phyloP scores from a whole-genome alignment of 2,113 vertebrate genomes.

The Alces alces region DNA sequence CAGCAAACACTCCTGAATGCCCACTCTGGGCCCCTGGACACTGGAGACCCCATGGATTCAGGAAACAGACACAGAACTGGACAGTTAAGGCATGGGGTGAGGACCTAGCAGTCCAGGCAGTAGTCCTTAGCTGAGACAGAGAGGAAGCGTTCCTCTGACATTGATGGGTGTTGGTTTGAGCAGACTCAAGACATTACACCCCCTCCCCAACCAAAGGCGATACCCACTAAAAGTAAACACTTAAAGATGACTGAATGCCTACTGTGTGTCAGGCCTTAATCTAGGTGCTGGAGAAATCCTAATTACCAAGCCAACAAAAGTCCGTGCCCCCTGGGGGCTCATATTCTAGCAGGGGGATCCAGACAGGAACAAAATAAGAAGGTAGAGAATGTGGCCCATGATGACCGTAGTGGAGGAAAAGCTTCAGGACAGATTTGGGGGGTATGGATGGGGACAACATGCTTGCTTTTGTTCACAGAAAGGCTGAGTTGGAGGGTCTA shows the following conservation, averaged over 20 bases:
- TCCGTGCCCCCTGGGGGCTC: not conserved
- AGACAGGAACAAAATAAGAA: not conserved
- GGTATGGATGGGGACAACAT: not conserved
- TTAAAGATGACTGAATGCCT: not conserved
- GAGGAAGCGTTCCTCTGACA: not conserved
- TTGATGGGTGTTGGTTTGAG: not conserved
- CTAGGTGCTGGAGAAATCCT: not conserved
- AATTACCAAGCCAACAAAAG: not conserved
- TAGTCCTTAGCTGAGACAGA: no score
- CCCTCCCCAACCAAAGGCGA: accelerated
- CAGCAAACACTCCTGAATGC: not conserved
- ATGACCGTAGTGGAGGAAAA: accelerated
- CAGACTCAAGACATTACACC: not conserved
- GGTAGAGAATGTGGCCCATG: not conserved
- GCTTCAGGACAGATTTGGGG: accelerated
- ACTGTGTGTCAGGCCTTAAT: accelerated
- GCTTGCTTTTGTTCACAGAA: not conserved
- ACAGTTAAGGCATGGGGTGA: no score
- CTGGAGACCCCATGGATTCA: not conserved
- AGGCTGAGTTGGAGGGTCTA: not conserved
- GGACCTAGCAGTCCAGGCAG: not conserved
- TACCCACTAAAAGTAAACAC: accelerated
- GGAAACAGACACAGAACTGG: not conserved
- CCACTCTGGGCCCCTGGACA: not conserved
- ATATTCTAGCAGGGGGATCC: not conserved